These are phyloP conservation scores for Galerucella pusilla DNA, from an alignment of 2,888 invertebrate genomes.

Conservation along the genomic window DNA sequence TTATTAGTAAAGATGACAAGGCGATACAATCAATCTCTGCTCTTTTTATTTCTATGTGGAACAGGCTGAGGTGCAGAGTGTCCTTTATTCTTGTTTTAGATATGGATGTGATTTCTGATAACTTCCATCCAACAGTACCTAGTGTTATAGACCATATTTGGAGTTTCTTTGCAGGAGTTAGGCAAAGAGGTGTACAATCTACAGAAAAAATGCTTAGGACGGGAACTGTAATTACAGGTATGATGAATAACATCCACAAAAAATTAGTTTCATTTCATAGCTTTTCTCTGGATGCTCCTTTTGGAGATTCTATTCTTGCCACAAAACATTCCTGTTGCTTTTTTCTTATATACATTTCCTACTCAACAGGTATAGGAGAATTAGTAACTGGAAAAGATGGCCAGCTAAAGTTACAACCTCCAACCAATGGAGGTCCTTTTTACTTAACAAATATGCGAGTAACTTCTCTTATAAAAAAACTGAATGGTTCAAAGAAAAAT, in stretches of 20 bases:
- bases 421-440: conserved; percentile 76
- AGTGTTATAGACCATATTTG: conserved; percentile 84
- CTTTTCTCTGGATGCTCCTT: too few relatives aligned
- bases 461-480: conserved; percentile 77
- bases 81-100: conserved; percentile 63
- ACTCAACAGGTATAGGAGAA: conserved; percentile 74
- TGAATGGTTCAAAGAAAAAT: conserved; percentile 77
- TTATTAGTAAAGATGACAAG: too few relatives aligned
- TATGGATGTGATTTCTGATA: conserved; percentile 85
- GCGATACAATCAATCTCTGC: too few relatives aligned
- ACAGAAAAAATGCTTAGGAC: conserved; percentile 88
- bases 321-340: too few relatives aligned
- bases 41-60: too few relatives aligned
- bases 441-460: conserved; percentile 85
- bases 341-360: background rate
- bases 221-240: conserved; percentile 80
- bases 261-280: too few relatives aligned
- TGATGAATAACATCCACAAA: background rate
- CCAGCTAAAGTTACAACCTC: conserved; percentile 77
- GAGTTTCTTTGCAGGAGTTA: conserved; percentile 86
- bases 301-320: too few relatives aligned
- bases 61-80: background rate
- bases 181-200: conserved; percentile 85
- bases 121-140: conserved; percentile 81
- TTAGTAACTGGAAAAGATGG: conserved; percentile 74